Evolutionary conservation across 2,888 invertebrate genomes (phyloP), one percentile per base, ranked within the genome.

Genomic region (Xanthostigma xanthostigma): DNA sequence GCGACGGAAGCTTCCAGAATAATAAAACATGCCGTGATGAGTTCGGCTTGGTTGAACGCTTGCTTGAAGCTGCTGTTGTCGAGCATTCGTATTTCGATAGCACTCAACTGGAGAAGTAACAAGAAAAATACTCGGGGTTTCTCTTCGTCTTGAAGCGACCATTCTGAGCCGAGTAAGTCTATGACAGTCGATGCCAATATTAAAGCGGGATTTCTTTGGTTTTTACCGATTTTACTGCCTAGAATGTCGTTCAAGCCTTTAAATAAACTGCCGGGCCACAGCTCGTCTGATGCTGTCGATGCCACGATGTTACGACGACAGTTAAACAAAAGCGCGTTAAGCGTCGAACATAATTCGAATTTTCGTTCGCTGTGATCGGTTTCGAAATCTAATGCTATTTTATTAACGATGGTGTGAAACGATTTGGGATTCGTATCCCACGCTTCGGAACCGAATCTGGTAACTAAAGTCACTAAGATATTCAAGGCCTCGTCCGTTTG

Each of bases 11-110:
- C 67, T 62, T 92, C 91, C 51, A 92, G 69, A 46, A 89, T 84
- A 46, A 81, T 75, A 58, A 89, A 92, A 60, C 90, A 91, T 44
- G 86, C 76, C 9, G 84, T 83, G n/a, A 90, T 74, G 42, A 91
- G 68, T 53, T 87, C 84, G 44, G 81, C 80, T 64, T 87, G 83
- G 41, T 76, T 72, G 63, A 81, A 78, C 1, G 87, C 82, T 59
- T 86, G 78, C 63, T 88, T 85, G 55, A 91, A 74, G 60, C 81
- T 82, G 59, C 84, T 83, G 54, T 90, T 88, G 61, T 94, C 94
- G 53, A 94, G 71, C 92, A 95, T 93, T 60, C 93, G 78, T 1
- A 94, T 84, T 74, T 95, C 94, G 61, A 94, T 88, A 45, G 91
- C 89, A 57, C 87, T 83, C 49, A 95, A 70, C 63, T 94, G 92